Percentiles rank a stretch among this genome's conserved stretches.
phyloP scores from a whole-genome alignment of 2,113 vertebrate genomes.

The Paraplagusia blochii region DNA sequence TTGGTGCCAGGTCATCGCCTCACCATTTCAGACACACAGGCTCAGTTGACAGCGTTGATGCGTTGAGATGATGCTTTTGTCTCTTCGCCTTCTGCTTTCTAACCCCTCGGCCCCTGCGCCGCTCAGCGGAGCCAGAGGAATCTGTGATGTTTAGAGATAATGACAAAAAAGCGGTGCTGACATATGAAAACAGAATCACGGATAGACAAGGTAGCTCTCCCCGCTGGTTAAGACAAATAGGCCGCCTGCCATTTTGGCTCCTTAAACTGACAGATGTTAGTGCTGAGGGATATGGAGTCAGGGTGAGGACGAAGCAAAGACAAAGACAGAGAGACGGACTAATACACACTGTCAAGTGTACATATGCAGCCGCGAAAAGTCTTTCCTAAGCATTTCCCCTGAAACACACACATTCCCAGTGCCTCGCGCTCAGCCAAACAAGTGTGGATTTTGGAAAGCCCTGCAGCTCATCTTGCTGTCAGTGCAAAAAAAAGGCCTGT shows the following conservation, averaged over 20 bases:
- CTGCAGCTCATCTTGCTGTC: constrained; percentile 63
- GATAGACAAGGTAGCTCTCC: constrained; percentile 24
- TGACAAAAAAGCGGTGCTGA: constrained; percentile 19
- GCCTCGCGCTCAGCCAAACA: constrained; percentile 60
- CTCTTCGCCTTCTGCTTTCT: constrained; percentile 49
- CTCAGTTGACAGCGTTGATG: constrained; percentile 53
- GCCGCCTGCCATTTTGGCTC: constrained; percentile 37
- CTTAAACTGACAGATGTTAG: constrained; percentile 48
- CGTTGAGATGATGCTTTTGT: constrained; percentile 43
- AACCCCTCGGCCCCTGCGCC: constrained; percentile 27
- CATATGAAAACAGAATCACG: constrained; percentile 16
- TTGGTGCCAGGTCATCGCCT: constrained; percentile 55
- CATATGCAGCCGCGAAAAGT: constrained; percentile 48
- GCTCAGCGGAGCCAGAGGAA: constrained; percentile 26
- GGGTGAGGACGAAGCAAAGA: constrained; percentile 46
- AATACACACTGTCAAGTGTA: constrained; percentile 58
- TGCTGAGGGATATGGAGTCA: constrained; percentile 33
- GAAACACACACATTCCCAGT: constrained; percentile 55
- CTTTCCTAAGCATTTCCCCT: constrained; percentile 68
- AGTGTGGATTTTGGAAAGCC: constrained; percentile 70
- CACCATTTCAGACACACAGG: constrained; percentile 35
- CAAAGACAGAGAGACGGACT: constrained; percentile 42
- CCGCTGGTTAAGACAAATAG: constrained; percentile 24
- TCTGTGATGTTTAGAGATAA: constrained; percentile 32
- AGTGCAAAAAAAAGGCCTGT: constrained; percentile 56